Percentiles rank a stretch among this genome's conserved stretches.
Evolutionary conservation across 2,797 vertebrate species (phyloP).

Genomic region (Etheostoma perlongum): DNA sequence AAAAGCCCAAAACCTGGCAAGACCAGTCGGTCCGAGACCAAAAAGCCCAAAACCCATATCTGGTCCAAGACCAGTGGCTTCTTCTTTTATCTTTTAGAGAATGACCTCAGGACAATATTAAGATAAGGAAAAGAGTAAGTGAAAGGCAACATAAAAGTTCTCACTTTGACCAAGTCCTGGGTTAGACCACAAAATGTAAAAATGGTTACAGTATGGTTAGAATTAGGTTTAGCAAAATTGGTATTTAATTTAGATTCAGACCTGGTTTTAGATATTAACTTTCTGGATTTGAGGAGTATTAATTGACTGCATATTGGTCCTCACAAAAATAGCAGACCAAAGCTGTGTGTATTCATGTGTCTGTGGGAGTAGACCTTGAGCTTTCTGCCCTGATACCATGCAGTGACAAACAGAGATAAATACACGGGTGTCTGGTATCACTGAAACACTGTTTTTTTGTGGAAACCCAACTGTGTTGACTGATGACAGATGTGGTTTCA

Average conservation of each 20-base stretch:
- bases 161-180: not conserved
- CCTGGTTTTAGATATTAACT: not conserved
- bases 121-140: not conserved
- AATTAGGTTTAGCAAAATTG: not conserved
- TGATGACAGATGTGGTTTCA: slow-evolving; percentile 32
- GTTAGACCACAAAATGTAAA: not conserved
- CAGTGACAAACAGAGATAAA: slow-evolving; percentile 31
- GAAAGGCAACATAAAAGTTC: not conserved
- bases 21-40: too few relatives aligned
- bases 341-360: not conserved
- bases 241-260: not conserved
- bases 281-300: not conserved
- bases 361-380: slow-evolving; percentile 42
- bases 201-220: not conserved
- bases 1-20: too few relatives aligned
- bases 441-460: slow-evolving; percentile 38
- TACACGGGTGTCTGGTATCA: slow-evolving; percentile 60
- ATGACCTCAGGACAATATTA: not conserved
- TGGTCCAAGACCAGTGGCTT: too few relatives aligned
- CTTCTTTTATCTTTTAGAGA: not conserved
- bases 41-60: too few relatives aligned
- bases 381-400: slow-evolving; percentile 37
- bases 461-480: slow-evolving; percentile 33
- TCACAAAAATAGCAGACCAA: not conserved
- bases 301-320: not conserved